Evolutionary conservation across 2,113 vertebrate species (phyloP).

Genomic region (Petaurus breviceps): DNA sequence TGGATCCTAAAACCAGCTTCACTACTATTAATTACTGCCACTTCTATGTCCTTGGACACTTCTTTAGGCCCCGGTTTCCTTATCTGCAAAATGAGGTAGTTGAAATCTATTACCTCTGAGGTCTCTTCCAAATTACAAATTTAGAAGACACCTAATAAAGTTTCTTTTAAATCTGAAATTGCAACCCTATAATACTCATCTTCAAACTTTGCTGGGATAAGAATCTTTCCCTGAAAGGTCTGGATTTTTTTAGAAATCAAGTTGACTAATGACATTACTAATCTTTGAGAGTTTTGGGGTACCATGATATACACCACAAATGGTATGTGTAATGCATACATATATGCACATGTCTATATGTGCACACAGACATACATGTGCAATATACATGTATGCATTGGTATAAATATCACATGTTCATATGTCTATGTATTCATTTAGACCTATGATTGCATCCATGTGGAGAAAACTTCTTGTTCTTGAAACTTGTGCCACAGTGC

Average conservation of each 20-base stretch:
- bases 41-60: not conserved
- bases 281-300: not conserved
- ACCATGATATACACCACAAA: too few species aligned
- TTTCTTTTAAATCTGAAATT: not conserved
- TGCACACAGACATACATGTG: not conserved
- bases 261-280: not conserved
- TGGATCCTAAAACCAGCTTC: not conserved
- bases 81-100: not conserved
- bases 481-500: not conserved
- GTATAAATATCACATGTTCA: not conserved
- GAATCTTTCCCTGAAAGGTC: not conserved
- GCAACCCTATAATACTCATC: not conserved
- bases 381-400: too few species aligned
- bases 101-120: not conserved
- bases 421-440: not conserved
- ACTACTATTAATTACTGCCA: not conserved
- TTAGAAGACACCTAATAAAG: not conserved
- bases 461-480: not conserved
- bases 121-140: too few species aligned
- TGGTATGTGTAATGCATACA: not conserved
- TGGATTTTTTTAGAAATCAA: not conserved
- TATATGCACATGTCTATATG: not conserved
- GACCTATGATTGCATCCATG: too few species aligned
- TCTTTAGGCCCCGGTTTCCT: constrained; percentile 2
- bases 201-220: not conserved